Evolutionary conservation across 1,140 invertebrate species (phyloP).

Genomic region (Elysia chlorotica): DNA sequence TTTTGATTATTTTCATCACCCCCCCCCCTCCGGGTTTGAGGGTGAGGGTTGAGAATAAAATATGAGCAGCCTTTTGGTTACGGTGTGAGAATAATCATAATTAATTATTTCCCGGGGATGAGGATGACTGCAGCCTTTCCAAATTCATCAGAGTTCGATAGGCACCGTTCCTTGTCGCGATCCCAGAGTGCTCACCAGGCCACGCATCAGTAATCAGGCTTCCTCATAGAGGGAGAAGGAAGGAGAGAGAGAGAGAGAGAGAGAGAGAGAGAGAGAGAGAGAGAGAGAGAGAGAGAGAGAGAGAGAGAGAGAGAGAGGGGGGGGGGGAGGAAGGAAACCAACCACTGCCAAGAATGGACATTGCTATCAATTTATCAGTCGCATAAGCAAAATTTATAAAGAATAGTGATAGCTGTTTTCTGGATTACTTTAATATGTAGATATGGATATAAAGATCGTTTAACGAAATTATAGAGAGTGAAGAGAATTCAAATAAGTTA

Average conservation of each 20-base stretch:
- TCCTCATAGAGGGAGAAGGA: background rate
- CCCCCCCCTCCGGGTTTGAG: background rate
- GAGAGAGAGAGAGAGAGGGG: background rate
- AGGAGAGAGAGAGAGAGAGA: background rate
- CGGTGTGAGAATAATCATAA: background rate
- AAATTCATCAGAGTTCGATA: background rate
- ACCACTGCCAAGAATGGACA: background rate
- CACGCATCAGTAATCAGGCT: background rate
- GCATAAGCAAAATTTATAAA: too few relatives aligned
- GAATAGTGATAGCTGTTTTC: too few relatives aligned
- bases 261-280: background rate
- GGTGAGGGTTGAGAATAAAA: background rate
- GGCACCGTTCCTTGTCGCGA: background rate
- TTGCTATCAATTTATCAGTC: too few relatives aligned
- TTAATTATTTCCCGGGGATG: background rate
- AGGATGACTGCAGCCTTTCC: background rate
- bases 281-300: background rate
- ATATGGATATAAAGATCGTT: background rate
- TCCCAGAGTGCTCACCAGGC: background rate
- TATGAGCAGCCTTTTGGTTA: background rate
- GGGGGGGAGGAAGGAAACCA: background rate
- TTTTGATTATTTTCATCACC: background rate
- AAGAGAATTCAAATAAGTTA: background rate
- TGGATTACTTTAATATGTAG: background rate
- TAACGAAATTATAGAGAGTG: background rate